Conservation (phyloP, 2,797 vertebrate species). For the Crenuchus spilurus region DNA sequence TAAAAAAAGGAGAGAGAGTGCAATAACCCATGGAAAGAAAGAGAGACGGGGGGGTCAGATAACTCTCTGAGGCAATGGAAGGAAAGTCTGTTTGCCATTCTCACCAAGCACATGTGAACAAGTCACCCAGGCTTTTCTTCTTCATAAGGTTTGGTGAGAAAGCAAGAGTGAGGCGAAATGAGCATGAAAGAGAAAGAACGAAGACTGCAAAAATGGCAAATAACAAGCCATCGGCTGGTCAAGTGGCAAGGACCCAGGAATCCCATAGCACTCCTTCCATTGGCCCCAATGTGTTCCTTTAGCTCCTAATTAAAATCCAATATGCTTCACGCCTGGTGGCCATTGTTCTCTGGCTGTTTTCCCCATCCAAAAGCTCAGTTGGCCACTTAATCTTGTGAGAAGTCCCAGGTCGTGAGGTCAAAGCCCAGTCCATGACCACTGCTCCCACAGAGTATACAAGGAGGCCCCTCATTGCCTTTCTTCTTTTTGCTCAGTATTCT, state of each 20-base stretch:
- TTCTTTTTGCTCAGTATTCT: conserved; percentile 54
- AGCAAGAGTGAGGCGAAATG: conserved; percentile 20
- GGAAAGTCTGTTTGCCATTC: conserved; percentile 66
- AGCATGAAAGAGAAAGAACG: conserved; percentile 34
- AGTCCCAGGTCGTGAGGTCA: conserved; percentile 81
- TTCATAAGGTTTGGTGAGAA: conserved; percentile 32
- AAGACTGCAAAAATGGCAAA: conserved; percentile 39
- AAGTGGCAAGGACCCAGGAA: conserved; percentile 58
- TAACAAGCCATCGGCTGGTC: conserved; percentile 45
- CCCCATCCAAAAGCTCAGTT: conserved; percentile 77
- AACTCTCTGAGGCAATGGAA: conserved; percentile 63
- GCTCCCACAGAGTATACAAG: conserved; percentile 47
- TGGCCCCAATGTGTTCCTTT: conserved; percentile 62
- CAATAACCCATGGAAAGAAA: not conserved
- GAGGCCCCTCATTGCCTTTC: conserved; percentile 48
- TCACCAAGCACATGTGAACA: conserved; percentile 66
- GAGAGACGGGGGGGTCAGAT: conserved; percentile 56
- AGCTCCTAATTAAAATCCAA: conserved; percentile 85
- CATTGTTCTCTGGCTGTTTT: conserved; percentile 82
- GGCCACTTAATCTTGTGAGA: conserved; percentile 80
- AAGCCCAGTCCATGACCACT: conserved; percentile 66
- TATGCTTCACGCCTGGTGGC: conserved; percentile 79
- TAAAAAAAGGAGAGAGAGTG: conserved; percentile 56
- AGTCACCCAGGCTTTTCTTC: conserved; percentile 9
- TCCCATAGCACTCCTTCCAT: conserved; percentile 73